Evolutionary conservation across 2,888 invertebrate species (phyloP), one percentile per base, ranked within the genome.

Genomic region (Gryllus longicercus): DNA sequence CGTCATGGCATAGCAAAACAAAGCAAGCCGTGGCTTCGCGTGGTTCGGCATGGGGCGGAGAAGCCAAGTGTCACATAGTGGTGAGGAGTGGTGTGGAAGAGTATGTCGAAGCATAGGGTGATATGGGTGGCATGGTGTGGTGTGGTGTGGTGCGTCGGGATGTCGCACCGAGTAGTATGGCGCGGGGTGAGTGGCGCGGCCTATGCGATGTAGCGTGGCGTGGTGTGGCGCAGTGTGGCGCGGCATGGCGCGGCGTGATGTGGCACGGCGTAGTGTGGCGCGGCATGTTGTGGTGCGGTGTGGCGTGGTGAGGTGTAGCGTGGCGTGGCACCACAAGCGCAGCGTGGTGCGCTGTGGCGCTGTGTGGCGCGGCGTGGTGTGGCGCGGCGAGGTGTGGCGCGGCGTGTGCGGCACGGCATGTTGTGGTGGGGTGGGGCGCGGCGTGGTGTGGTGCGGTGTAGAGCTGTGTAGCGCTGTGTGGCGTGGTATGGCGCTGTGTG

Each of bases 211-310:
- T 25, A 23, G 25, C 5, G 76, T 76, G 1, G 76, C 8, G 25
- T 23, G 76, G 75, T 1, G 76, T 76, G 76, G 14, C 2, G 76
- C 12, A 38, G n/a, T 11, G 51, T 77, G 12, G 25, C 16, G 76
- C 12, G 76, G 76, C 5, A n/a, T 75, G 75, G 76, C 16, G 76
- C 12, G 76, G 76, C 5, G 11, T 14, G 76, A 11, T 4, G 11
- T 76, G 76, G 76, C 14, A 25, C 2, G 76, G 76, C 14, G n/a
- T n/a, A n/a, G n/a, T n/a, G n/a, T n/a, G n/a, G n/a, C n/a, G n/a
- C n/a, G n/a, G n/a, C n/a, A n/a, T n/a, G n/a, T n/a, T n/a, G 76
- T 76, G 76, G 76, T 2, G 76, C 23, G 76, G 76, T 2, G 25
- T 4, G 25, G 25, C 25, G 76, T 76, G 1, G 76, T 21, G 14